A percentile compares a stretch with the other conserved stretches of the same genome.
phyloP scores from a whole-genome alignment of 1,140 invertebrate genomes.

The Heliconius eleuchia region DNA sequence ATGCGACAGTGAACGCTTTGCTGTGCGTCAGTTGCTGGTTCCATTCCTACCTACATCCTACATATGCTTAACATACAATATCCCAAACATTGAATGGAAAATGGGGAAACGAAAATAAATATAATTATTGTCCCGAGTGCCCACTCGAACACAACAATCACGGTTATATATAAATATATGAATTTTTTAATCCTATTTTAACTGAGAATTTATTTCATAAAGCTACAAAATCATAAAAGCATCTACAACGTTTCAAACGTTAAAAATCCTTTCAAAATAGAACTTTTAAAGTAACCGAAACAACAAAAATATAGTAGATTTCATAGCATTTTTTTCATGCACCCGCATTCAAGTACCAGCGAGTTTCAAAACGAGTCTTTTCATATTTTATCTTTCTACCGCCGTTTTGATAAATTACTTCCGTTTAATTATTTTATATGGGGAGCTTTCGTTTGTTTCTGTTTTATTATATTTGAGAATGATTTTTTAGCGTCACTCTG shows the following conservation, averaged over 20 bases:
- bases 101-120: no score
- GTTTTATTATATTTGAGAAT: not conserved
- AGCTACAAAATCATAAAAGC: not conserved
- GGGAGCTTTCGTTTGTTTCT: not conserved
- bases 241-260: not conserved
- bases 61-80: no score
- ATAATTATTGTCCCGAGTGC: no score
- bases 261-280: slow-evolving; percentile 1
- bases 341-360: slow-evolving; percentile 14
- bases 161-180: no score
- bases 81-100: no score
- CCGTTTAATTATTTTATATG: slow-evolving; percentile 6
- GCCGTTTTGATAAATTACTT: slow-evolving; percentile 10
- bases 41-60: no score
- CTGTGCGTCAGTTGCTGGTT: no score
- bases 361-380: not conserved
- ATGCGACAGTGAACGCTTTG: no score
- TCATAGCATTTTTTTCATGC: slow-evolving; percentile 3
- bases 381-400: slow-evolving; percentile 10
- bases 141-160: no score
- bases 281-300: not conserved
- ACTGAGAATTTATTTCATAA: not conserved
- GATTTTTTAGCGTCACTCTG: no score
- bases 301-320: slow-evolving; percentile 1
- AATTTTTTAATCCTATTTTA: not conserved